Evolutionary conservation across 2,113 vertebrate genomes (phyloP), one percentile per base, ranked within the genome.

Genomic region (Nibea albiflora): DNA sequence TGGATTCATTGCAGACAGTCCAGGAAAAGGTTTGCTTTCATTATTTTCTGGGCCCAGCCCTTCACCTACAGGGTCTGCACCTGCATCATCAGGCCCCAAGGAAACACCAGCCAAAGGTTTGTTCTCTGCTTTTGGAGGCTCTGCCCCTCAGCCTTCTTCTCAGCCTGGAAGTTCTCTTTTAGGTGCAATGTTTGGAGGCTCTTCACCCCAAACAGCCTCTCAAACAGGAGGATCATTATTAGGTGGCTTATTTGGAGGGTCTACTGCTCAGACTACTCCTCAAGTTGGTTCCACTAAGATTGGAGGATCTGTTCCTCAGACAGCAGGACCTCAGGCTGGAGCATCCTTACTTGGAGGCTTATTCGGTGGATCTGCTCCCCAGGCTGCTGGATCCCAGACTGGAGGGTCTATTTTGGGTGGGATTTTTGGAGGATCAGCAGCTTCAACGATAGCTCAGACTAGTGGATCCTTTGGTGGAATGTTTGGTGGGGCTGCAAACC

Each of bases 121-220:
- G 35, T 91, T 94, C 16, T 92, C 94, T 47, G 84, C 90, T 4
- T 89, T 94, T 70, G 87, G 85, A 77, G 72, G 69, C 78, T 77
- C 90, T 76, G 24, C 35, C 53, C 54, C 75, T 61, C 95, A 90
- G 46, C 42, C 92, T 7, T 61, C 89, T 31, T 57, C 87, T n/a
- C 87, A 96, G 78, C 71, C 95, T 63, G 95, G 95, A 70, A 93
- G 94, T 75, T 82, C 95, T 50, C 78, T 97, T 24, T 95, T 96
- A 76, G 94, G 85, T 53, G 93, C 97, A 52, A 89, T 97, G 62
- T 96, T 99, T 77, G 94, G 95, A 85, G 93, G 96, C 31, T 96
- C 97, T 80, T 73, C 81, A 60, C 78, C 83, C 19, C 86, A 93
- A 76, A 5, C 85, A 53, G 12, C 75, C 19, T 63, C 91, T 85